Evolutionary conservation across 2,797 vertebrate genomes (phyloP).

Genomic region (Miichthys miiuy): DNA sequence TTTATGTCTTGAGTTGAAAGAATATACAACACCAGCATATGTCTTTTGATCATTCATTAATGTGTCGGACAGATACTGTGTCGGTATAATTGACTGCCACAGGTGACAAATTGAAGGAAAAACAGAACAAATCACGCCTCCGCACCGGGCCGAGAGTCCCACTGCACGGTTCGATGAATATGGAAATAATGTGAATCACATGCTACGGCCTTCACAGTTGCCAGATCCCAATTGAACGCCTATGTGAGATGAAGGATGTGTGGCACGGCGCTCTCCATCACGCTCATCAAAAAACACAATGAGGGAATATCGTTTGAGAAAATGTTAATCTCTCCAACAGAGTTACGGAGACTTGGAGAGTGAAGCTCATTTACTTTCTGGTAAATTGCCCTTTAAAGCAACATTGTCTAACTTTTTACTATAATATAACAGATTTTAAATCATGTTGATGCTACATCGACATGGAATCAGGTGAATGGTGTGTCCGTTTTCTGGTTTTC

Average conservation of each 20-base stretch:
- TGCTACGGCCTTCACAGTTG: neutral
- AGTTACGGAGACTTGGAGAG: neutral
- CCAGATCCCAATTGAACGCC: neutral
- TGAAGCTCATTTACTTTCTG: too few relatives aligned
- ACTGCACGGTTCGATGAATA: neutral
- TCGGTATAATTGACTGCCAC: neutral
- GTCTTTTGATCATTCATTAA: conserved; percentile 20
- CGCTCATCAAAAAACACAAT: neutral
- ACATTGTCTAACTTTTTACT: too few relatives aligned
- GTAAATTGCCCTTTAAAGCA: too few relatives aligned
- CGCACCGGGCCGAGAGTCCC: neutral
- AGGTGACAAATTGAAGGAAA: neutral
- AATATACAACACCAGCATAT: neutral
- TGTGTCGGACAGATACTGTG: neutral
- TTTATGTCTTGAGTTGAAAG: neutral
- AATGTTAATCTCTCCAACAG: neutral
- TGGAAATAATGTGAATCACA: conserved; percentile 1
- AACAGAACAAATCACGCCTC: neutral
- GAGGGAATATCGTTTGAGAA: neutral
- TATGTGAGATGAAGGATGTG: neutral
- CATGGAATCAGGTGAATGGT: too few relatives aligned
- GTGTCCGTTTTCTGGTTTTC: too few relatives aligned
- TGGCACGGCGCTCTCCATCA: neutral
- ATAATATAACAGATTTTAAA: too few relatives aligned
- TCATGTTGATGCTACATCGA: too few relatives aligned